Percentiles rank a stretch among this genome's conserved stretches.
Conservation (phyloP, 2,888 invertebrate species). For the Mythimna lalbum region DNA sequence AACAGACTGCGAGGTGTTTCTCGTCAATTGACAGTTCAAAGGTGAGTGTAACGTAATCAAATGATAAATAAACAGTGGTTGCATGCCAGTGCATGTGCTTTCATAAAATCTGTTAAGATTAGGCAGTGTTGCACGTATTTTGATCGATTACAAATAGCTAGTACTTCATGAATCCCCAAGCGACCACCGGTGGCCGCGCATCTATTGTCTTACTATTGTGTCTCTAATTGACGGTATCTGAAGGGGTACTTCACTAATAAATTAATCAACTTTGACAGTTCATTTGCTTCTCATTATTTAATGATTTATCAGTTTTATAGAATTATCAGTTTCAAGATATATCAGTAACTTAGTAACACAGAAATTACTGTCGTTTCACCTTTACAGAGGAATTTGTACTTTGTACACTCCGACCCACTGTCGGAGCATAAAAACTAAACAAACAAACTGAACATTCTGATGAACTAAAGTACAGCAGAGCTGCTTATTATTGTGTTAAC, state of each 20-base stretch:
- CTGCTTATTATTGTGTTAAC: slow-evolving; percentile 10
- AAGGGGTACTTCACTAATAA: too few species aligned
- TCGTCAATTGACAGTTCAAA: slow-evolving; percentile 30
- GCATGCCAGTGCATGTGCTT: slow-evolving; percentile 3
- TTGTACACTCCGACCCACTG: too few species aligned
- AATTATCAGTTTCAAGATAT: not conserved
- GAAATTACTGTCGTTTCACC: not conserved
- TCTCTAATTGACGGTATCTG: too few species aligned
- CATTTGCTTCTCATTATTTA: not conserved
- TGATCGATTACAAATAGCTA: slow-evolving; percentile 18
- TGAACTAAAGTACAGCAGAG: not conserved
- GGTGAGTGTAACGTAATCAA: slow-evolving; percentile 30
- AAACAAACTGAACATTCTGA: slow-evolving; percentile 4
- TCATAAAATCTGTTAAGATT: slow-evolving; percentile 1
- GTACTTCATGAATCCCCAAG: too few species aligned
- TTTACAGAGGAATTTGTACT: not conserved
- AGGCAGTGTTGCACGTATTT: slow-evolving; percentile 17
- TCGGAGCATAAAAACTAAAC: not conserved
- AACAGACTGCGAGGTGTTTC: slow-evolving; percentile 28
- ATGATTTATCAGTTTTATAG: too few species aligned
- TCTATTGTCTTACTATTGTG: too few species aligned
- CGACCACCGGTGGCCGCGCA: too few species aligned
- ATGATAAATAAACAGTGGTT: not conserved
- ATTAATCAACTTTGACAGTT: slow-evolving; percentile 5
- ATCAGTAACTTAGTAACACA: not conserved